Base-by-base conservation (phyloP, 2,797 vertebrate genomes). In the Onychomys torridus region DNA sequence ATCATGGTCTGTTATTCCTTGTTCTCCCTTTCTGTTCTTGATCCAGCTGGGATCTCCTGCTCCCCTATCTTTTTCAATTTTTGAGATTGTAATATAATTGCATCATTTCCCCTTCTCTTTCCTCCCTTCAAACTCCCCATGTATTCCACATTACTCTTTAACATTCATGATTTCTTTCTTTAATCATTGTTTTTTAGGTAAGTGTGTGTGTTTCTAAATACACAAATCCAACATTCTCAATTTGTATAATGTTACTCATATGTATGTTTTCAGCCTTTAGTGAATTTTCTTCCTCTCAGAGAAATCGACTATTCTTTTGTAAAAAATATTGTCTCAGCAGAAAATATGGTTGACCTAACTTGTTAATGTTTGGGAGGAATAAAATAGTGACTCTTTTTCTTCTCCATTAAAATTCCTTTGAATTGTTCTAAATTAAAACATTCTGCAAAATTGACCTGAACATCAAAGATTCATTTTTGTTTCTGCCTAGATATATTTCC, bases 351-450 rank as follows among this genome's bases (percentile, higher is more conserved):
- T 93, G 49, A 65, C 32, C 21, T 97, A 16, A 0, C 96, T 82
- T 61, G 12, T 67, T 95, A 7, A 7, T 83, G 25, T 86, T 96
- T 95, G 89, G 13, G 29, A 93, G 81, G 91, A 96, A 90, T 57
- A 83, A 96, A 97, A 97, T 97, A 96, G 86, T 94, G 59, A 94
- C 46, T 79, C 90, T 32, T 97, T 88, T 96, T 40, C n/a, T 46
- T 96, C 96, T 97, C n/a, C 17, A 11, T 12, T 59, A 63, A 34
- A 95, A 6, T 1, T 83, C 37, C 92, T 95, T 57, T 88, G 73
- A 97, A 96, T 89, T 43, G 55, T 91, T 92, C 46, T 91, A 84
- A 96, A 78, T 88, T 9, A 46, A 34, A 25, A 2, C 46, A 91
- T 10, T 89, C 67, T 94, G 11, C 1, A 77, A 83, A 98, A 95